Conservation (phyloP, 1,140 invertebrate species). For the Trachymyrmex cornetzi region DNA sequence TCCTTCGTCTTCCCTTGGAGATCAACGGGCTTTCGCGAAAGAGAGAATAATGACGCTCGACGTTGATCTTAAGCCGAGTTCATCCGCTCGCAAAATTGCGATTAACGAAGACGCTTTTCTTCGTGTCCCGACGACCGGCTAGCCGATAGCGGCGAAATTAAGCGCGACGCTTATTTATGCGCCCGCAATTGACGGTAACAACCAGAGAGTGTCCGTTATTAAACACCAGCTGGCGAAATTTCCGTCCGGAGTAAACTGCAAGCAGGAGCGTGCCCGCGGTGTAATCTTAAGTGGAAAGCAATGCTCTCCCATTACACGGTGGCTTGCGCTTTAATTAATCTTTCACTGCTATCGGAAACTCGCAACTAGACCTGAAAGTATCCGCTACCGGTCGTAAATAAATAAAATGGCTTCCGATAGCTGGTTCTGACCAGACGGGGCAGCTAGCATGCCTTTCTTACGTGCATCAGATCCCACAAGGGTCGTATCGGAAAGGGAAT, state of each 20-base stretch:
- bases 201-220: conserved; percentile 46
- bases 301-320: conserved; percentile 70
- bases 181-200: conserved; percentile 49
- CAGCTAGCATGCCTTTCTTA: conserved; percentile 17
- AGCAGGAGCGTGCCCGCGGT: conserved; percentile 3
- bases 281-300: conserved; percentile 76
- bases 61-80: conserved; percentile 65
- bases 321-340: conserved; percentile 75
- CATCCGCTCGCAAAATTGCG: conserved; percentile 63
- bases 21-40: conserved; percentile 49
- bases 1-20: neutral
- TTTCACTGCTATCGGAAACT: conserved; percentile 64
- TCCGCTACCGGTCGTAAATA: conserved; percentile 61
- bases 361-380: conserved; percentile 53
- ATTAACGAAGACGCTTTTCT: conserved; percentile 70
- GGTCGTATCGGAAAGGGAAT: conserved; percentile 37
- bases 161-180: conserved; percentile 46
- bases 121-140: neutral
- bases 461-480: conserved; percentile 37
- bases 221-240: conserved; percentile 66
- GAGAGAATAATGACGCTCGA: conserved; percentile 70
- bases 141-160: conserved; percentile 52
- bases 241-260: conserved; percentile 7
- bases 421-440: neutral
- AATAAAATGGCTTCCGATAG: conserved; percentile 57